Percentiles rank a stretch among this genome's conserved stretches.
Conservation (phyloP, 92 coral and sea anemone species). For the Heteractis magnifica region DNA sequence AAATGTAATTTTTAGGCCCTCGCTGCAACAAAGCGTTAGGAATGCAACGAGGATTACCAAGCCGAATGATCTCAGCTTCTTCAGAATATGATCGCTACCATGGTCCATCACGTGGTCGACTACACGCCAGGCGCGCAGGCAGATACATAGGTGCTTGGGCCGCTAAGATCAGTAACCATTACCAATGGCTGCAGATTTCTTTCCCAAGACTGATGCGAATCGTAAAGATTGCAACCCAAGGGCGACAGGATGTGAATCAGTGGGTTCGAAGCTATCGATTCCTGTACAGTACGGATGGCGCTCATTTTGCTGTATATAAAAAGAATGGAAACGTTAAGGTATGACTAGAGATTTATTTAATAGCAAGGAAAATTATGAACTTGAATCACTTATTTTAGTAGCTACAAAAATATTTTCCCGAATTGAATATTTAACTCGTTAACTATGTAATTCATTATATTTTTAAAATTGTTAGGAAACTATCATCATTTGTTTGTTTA, state of each 20-base stretch:
- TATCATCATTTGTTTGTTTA: too few relatives aligned
- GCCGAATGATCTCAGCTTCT: conserved; percentile 66
- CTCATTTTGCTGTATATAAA: conserved; percentile 63
- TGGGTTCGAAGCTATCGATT: conserved; percentile 72
- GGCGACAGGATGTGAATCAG: conserved; percentile 65
- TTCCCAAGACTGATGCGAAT: conserved; percentile 67
- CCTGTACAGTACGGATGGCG: conserved; percentile 71
- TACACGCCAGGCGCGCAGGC: conserved; percentile 66
- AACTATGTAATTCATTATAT: too few relatives aligned
- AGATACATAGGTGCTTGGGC: conserved; percentile 81
- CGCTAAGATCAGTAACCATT: conserved; percentile 56
- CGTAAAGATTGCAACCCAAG: conserved; percentile 76
- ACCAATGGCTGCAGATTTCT: conserved; percentile 82
- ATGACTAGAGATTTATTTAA: conserved; percentile 5
- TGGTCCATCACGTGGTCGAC: conserved; percentile 60
- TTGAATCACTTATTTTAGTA: too few relatives aligned
- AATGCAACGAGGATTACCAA: conserved; percentile 63
- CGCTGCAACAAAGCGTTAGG: conserved; percentile 80
- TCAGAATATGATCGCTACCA: conserved; percentile 68
- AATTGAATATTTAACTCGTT: too few relatives aligned
- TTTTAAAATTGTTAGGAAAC: too few relatives aligned
- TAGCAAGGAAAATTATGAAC: too few relatives aligned
- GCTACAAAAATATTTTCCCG: too few relatives aligned
- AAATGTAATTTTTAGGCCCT: conserved; percentile 44
- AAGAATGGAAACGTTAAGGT: conserved; percentile 74